Conservation (phyloP, 2,113 vertebrate genomes). For the Picathartes gymnocephalus region DNA sequence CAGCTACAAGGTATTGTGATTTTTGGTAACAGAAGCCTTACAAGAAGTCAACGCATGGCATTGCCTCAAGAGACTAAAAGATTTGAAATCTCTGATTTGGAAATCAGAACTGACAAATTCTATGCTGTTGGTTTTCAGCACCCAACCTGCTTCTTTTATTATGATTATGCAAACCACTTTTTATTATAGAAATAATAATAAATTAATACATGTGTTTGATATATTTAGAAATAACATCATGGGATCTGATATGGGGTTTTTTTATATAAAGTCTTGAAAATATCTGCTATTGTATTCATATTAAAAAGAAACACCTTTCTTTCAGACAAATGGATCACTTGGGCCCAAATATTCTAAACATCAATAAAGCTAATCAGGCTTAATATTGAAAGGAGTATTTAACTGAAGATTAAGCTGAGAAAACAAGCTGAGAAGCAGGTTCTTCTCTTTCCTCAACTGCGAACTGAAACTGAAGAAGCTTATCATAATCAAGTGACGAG, state of each 20-base stretch:
- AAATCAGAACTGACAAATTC: not conserved
- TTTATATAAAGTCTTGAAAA: not conserved
- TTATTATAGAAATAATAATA: not conserved
- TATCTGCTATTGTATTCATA: not conserved
- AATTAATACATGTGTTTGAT: not conserved
- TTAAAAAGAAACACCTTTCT: not conserved
- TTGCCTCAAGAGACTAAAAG: not conserved
- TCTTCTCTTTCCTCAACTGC: constrained; percentile 55
- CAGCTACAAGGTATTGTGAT: not conserved
- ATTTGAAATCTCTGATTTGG: not conserved
- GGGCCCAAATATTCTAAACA: constrained; percentile 13
- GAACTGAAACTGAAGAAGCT: constrained; percentile 53
- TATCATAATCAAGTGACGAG: constrained; percentile 57
- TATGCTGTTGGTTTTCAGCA: not conserved
- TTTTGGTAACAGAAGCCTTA: not conserved
- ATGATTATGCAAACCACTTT: not conserved
- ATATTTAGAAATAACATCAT: not conserved
- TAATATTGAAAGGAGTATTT: constrained; percentile 58
- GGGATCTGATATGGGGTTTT: not conserved
- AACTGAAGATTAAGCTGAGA: constrained; percentile 66
- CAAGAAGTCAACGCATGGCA: not conserved
- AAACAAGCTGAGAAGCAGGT: constrained; percentile 59
- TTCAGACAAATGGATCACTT: not conserved
- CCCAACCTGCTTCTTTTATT: not conserved
- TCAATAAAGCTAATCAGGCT: constrained; percentile 62